Base-by-base conservation (phyloP, 2,888 invertebrate species). In the Andrena praecox region DNA sequence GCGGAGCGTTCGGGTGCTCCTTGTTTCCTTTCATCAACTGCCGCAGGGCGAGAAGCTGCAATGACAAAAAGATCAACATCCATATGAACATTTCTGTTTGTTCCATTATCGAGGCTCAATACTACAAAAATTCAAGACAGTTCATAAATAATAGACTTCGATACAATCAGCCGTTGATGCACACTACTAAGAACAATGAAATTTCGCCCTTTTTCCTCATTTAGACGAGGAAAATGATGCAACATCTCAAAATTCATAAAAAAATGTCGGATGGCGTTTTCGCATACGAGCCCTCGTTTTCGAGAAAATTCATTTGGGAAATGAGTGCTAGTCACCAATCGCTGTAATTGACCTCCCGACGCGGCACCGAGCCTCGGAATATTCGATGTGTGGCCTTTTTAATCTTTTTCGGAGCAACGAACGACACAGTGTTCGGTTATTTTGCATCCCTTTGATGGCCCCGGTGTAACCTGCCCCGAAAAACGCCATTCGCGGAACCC, bases 11-110 rank as follows among this genome's bases (percentile, higher is more conserved):
- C 62, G 98, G 97, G 94, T 97, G 97, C 91, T 96, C 96, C 90
- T 96, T 96, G 93, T 97, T 97, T 85, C 98, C 98, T 94, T 98
- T 98, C 97, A 98, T 98, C 94, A 98, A 95, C 90, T 97, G 96
- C 90, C 98, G 95, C 90, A 98, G 95, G 85, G 96, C 97, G 94
- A 97, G 96, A 94, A 98, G 95, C 98, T 98, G 94, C 71, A 95
- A 95, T 85, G 90, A 72, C 80, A 67, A 35, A 62, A 7, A 56
- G 59, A 66, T 16, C 48, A 52, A 77, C 35, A 56, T 56, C 10
- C 10, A 56, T 2, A 56, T 10, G 24, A 24, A 56, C 7, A 8
- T 24, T 56, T 24, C 24, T 56, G 24, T 24, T 8, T 8, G 4
- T 27, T 56, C 24, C 10, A 56, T 24, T 24, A 20, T 1, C 56